A percentile compares a stretch with the other conserved stretches of the same genome.
phyloP scores from a whole-genome alignment of 1,140 invertebrate genomes.

The Rhagoletis pomonella region DNA sequence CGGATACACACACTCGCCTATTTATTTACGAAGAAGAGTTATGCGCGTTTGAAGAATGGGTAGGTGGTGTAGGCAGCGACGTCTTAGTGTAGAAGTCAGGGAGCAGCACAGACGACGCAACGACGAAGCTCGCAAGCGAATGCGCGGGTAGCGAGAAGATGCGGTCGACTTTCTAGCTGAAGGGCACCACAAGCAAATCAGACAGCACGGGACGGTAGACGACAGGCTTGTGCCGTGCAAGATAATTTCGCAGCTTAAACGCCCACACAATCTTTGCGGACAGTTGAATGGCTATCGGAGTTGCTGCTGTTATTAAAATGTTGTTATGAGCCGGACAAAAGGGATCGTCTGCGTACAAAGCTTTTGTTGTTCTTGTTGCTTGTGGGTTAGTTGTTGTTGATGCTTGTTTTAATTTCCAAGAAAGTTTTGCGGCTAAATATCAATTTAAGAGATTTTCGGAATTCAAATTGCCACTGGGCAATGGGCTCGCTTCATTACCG shows the following conservation, averaged over 20 bases:
- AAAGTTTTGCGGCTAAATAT: constrained; percentile 53
- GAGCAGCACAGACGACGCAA: neutral
- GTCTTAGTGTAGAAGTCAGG: constrained; percentile 12
- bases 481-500: constrained; percentile 24
- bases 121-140: neutral
- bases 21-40: neutral
- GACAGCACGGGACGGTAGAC: neutral
- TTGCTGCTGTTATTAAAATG: constrained; percentile 49
- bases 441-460: constrained; percentile 52
- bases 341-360: neutral
- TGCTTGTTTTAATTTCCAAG: constrained; percentile 44
- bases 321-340: constrained; percentile 37
- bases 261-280: constrained; percentile 52
- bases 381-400: neutral
- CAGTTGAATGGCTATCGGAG: neutral
- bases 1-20: too few species aligned
- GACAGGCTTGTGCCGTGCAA: constrained; percentile 43
- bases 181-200: constrained; percentile 26
- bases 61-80: constrained; percentile 25
- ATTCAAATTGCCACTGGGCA: constrained; percentile 51
- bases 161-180: constrained; percentile 23
- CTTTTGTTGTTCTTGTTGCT: constrained; percentile 43
- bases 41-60: constrained; percentile 35
- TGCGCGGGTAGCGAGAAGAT: neutral
- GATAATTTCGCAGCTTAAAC: constrained; percentile 51